Percentiles rank a stretch among this genome's conserved stretches.
Evolutionary conservation across 2,888 invertebrate species (phyloP).

Genomic region (Orchesella flavescens): DNA sequence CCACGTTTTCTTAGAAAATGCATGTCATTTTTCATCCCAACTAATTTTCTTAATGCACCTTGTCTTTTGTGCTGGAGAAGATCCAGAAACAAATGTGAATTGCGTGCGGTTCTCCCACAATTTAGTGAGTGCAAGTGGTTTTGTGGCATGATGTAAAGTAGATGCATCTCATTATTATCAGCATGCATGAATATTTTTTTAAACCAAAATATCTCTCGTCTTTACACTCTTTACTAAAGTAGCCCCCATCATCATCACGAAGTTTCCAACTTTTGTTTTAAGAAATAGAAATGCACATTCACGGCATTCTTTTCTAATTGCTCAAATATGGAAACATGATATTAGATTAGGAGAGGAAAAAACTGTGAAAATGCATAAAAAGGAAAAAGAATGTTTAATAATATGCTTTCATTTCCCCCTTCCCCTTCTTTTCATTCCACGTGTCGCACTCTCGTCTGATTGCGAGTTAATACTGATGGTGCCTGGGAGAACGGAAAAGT

Average conservation of each 20-base stretch:
- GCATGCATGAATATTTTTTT: no score
- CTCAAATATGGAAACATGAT: not conserved
- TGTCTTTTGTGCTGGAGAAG: not conserved
- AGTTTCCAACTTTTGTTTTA: not conserved
- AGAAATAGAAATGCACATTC: slow-evolving; percentile 10
- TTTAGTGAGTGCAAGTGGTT: no score
- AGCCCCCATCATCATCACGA: no score
- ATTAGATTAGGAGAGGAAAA: not conserved
- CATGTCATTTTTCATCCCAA: not conserved
- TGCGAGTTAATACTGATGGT: slow-evolving; percentile 28
- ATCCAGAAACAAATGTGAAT: not conserved
- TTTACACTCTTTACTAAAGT: no score
- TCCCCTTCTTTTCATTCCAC: slow-evolving; percentile 33
- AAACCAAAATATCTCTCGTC: no score
- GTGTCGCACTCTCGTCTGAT: slow-evolving; percentile 37
- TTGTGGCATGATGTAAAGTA: no score
- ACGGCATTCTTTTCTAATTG: slow-evolving; percentile 34
- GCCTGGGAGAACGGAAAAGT: slow-evolving; percentile 23
- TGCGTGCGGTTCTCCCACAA: no score
- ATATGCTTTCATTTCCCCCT: slow-evolving; percentile 30
- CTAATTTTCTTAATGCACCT: slow-evolving; percentile 46
- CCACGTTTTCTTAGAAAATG: not conserved
- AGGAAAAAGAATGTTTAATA: slow-evolving; percentile 38
- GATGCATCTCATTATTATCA: no score
- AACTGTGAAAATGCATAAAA: slow-evolving; percentile 22